A percentile compares a stretch with the other conserved stretches of the same genome.
Evolutionary conservation across 2,797 vertebrate species (phyloP).

Genomic region (Harpagifer antarcticus): DNA sequence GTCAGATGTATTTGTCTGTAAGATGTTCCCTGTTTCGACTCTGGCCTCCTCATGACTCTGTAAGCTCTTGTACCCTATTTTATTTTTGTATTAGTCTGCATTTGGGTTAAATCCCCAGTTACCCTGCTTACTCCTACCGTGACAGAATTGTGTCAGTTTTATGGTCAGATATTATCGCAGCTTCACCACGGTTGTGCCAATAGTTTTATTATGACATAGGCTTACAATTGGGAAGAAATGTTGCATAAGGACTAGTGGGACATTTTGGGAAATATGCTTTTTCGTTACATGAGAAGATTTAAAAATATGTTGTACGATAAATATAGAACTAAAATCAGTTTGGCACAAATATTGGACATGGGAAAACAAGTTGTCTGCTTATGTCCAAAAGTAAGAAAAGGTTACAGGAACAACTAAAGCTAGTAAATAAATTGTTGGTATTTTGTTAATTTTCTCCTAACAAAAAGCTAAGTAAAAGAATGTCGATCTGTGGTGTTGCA

Average conservation of each 20-base stretch:
- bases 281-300: constrained; percentile 3
- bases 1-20: too few species aligned
- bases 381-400: background rate
- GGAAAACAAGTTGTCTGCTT: background rate
- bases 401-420: too few species aligned
- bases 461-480: background rate
- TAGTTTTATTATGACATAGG: background rate
- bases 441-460: too few species aligned
- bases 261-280: background rate
- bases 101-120: too few species aligned
- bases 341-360: background rate
- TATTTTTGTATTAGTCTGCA: too few species aligned
- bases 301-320: background rate
- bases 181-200: background rate
- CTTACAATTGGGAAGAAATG: background rate
- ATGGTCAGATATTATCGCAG: background rate
- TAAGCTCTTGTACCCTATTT: too few species aligned
- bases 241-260: background rate
- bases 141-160: background rate
- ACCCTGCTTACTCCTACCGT: too few species aligned
- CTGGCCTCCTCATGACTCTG: too few species aligned
- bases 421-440: too few species aligned
- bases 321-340: constrained; percentile 5
- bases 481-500: background rate
- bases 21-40: too few species aligned